Conservation (phyloP, 2,113 vertebrate genomes). For the Megaceryle torquata region DNA sequence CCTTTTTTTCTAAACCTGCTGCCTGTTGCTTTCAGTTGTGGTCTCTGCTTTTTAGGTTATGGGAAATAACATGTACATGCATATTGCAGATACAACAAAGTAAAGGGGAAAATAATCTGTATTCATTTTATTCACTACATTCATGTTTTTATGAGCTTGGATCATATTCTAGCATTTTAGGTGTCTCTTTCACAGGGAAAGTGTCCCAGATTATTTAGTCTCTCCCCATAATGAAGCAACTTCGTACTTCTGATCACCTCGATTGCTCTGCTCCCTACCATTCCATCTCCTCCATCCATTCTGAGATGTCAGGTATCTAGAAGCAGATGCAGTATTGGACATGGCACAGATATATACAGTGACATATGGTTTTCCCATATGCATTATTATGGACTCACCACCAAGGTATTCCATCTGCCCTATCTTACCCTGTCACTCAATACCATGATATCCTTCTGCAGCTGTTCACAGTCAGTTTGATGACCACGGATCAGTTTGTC, state of each 20-base stretch:
- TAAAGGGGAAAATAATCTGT: not conserved
- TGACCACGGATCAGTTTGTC: conserved; percentile 35
- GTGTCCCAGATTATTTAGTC: not conserved
- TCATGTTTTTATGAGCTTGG: not conserved
- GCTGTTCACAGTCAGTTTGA: conserved; percentile 50
- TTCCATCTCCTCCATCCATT: not conserved
- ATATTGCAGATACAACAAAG: not conserved
- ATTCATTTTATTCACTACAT: not conserved
- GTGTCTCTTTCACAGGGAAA: not conserved
- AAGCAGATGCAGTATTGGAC: not conserved
- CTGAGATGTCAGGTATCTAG: not conserved
- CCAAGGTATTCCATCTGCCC: conserved; percentile 30
- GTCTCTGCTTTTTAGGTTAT: not conserved
- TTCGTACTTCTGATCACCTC: not conserved
- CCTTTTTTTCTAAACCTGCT: not conserved
- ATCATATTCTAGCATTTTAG: not conserved
- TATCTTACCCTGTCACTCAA: not conserved
- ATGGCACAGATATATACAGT: not conserved
- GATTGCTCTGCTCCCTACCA: not conserved
- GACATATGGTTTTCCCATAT: conserved; percentile 36
- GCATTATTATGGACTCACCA: not conserved
- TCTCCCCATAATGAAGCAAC: not conserved
- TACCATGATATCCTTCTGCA: not conserved
- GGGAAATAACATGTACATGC: not conserved
- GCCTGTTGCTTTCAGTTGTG: not conserved